Conservation (phyloP, 2,888 invertebrate genomes). For the Diaperis boleti region DNA sequence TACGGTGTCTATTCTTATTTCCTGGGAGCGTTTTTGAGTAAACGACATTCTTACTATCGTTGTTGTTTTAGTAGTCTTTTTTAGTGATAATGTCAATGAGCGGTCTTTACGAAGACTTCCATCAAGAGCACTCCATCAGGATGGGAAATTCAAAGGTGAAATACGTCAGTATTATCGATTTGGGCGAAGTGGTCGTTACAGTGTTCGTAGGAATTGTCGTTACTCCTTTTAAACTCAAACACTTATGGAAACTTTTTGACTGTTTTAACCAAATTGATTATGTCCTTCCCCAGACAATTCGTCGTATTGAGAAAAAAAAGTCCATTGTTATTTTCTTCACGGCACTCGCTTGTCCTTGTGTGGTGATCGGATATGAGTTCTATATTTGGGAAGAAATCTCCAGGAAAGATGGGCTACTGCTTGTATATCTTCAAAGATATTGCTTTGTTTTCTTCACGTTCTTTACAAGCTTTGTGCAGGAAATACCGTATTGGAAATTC, state of each 20-base stretch:
- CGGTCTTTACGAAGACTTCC: constrained; percentile 20
- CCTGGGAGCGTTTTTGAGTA: constrained; percentile 17
- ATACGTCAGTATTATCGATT: constrained; percentile 20
- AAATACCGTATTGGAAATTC: too few relatives aligned
- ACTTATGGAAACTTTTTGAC: constrained; percentile 9
- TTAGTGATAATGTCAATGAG: constrained; percentile 4
- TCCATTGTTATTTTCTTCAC: too few relatives aligned
- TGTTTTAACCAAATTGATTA: constrained; percentile 21
- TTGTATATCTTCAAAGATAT: too few relatives aligned
- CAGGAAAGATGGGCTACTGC: too few relatives aligned
- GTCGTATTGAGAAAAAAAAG: too few relatives aligned
- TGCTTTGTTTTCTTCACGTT: too few relatives aligned
- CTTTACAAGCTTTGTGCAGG: too few relatives aligned
- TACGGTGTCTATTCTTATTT: too few relatives aligned
- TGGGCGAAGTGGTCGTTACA: constrained; percentile 17
- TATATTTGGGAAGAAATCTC: too few relatives aligned
- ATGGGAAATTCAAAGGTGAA: constrained; percentile 1
- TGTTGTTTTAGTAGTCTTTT: neutral
- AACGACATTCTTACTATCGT: neutral
- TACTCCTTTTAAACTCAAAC: constrained; percentile 12
- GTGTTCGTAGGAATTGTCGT: constrained; percentile 12
- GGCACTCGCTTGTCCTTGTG: too few relatives aligned
- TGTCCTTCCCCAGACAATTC: too few relatives aligned
- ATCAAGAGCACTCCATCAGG: neutral
- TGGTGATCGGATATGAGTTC: too few relatives aligned